Evolutionary conservation across 1,140 invertebrate genomes (phyloP).

Genomic region (Ctenoplectra terminalis): DNA sequence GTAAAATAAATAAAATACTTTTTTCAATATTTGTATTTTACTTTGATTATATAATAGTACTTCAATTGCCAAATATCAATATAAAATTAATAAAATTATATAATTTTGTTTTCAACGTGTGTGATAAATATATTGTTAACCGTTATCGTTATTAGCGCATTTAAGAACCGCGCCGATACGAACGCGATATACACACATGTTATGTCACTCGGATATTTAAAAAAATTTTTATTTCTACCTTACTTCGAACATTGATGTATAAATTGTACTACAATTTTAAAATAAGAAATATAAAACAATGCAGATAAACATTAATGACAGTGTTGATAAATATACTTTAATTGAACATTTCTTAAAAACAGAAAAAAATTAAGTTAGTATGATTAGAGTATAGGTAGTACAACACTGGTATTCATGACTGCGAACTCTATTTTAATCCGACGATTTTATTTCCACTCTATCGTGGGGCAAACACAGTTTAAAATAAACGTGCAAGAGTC

Average conservation of each 20-base stretch:
- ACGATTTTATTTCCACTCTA: constrained; percentile 18
- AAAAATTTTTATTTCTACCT: neutral
- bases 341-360: neutral
- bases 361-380: neutral
- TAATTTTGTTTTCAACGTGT: neutral
- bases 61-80: no score
- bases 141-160: neutral
- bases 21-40: constrained; percentile 53
- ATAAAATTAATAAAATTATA: no score
- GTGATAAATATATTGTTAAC: neutral
- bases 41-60: constrained; percentile 5
- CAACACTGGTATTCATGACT: neutral
- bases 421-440: constrained; percentile 29
- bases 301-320: neutral
- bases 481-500: constrained; percentile 66
- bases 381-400: neutral
- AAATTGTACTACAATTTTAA: neutral
- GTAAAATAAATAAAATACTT: constrained; percentile 65
- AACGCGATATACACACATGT: neutral
- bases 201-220: neutral
- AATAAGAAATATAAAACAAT: neutral
- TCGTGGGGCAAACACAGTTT: constrained; percentile 9
- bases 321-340: neutral
- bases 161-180: constrained; percentile 6
- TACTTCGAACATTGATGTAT: neutral